A percentile compares a stretch with the other conserved stretches of the same genome.
Evolutionary conservation across 2,888 invertebrate genomes (phyloP).

Genomic region (Biston stratarius): DNA sequence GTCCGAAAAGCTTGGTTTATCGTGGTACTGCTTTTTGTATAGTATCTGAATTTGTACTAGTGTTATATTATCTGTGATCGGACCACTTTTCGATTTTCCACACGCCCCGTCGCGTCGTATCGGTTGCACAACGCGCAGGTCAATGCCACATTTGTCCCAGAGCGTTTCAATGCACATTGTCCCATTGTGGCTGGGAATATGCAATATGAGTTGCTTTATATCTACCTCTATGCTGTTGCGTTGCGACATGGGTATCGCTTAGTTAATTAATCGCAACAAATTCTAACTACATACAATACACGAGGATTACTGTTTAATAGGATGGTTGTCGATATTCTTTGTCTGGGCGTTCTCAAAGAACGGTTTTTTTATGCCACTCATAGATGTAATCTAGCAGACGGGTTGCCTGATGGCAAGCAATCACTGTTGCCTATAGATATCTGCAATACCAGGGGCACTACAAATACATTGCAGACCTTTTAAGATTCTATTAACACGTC

Average conservation of each 20-base stretch:
- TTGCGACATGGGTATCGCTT: conserved; percentile 26
- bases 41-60: no score
- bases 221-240: background rate
- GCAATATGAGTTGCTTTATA: conserved; percentile 24
- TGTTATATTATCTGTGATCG: background rate
- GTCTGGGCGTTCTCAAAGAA: conserved; percentile 6
- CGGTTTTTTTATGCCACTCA: no score
- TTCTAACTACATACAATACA: no score
- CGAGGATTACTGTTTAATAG: no score
- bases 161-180: conserved; percentile 31
- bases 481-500: no score
- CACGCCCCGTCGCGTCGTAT: conserved; percentile 4
- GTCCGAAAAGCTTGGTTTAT: no score
- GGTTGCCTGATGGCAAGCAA: no score
- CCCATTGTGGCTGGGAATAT: conserved; percentile 33
- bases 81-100: conserved; percentile 18
- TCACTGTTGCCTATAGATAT: no score
- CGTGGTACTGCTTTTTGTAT: no score
- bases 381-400: no score
- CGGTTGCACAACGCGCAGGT: conserved; percentile 29
- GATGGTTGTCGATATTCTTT: conserved; percentile 8
- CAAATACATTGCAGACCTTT: no score
- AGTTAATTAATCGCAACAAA: conserved; percentile 14
- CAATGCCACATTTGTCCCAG: conserved; percentile 30
- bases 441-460: no score